Conservation (phyloP, 2,797 vertebrate species). For the Loris lydekkerianus region DNA sequence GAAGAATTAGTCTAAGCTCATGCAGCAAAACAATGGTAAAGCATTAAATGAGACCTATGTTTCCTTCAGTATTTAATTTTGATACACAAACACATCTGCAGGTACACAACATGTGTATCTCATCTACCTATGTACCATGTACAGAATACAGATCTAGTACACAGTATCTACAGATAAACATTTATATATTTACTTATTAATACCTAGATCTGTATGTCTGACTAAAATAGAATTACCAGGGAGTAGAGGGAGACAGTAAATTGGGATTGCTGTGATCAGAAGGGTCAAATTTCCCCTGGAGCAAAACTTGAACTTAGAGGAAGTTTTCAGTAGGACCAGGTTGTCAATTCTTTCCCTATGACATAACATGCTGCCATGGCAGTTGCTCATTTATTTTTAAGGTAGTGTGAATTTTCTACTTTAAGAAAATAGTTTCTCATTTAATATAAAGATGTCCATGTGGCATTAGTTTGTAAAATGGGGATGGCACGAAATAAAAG, state of each 20-base stretch:
- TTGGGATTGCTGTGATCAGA: background rate
- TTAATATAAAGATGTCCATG: background rate
- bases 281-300: background rate
- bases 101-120: background rate
- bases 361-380: background rate
- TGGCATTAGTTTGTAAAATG: background rate
- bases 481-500: background rate
- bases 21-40: background rate
- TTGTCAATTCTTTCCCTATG: background rate
- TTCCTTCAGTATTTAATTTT: background rate
- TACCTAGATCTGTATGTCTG: background rate
- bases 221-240: background rate
- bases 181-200: background rate
- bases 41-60: background rate
- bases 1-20: slow-evolving; percentile 16
- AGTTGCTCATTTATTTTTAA: slow-evolving; percentile 33
- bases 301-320: background rate
- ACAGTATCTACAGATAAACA: background rate
- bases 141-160: background rate
- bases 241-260: background rate
- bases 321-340: background rate
- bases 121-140: background rate
- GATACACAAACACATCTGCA: background rate
- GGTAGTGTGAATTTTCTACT: slow-evolving; percentile 28
- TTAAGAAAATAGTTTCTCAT: background rate